Conservation (phyloP, 30 jellyfish, hydroid and myxozoan genomes). For the Aurelia sp. region DNA sequence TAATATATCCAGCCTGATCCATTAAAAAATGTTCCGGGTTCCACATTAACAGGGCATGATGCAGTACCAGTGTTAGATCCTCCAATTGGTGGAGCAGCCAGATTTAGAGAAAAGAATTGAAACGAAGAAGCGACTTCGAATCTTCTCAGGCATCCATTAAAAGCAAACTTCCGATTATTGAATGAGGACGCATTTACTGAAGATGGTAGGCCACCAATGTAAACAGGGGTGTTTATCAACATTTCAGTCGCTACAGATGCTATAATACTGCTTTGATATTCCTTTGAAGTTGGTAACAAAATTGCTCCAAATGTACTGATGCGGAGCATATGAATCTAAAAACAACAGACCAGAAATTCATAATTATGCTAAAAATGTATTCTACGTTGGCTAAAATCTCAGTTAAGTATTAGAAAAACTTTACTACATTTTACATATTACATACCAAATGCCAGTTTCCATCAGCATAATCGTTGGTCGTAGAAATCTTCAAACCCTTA, state of each 20-base stretch:
- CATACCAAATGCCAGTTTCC: slow-evolving; percentile 92
- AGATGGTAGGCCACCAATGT: slow-evolving; percentile 94
- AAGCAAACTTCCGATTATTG: slow-evolving; percentile 67
- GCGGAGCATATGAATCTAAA: slow-evolving; percentile 89
- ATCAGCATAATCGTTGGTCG: slow-evolving; percentile 76
- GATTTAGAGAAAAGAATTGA: slow-evolving; percentile 72
- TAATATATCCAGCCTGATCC: slow-evolving; percentile 82
- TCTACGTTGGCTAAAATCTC: too few species aligned
- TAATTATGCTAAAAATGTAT: too few species aligned
- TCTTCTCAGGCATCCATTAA: slow-evolving; percentile 88
- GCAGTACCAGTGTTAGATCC: slow-evolving; percentile 87
- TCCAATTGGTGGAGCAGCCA: slow-evolving; percentile 82
- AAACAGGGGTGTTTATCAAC: slow-evolving; percentile 72
- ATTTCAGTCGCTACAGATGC: slow-evolving; percentile 43
- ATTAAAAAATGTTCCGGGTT: slow-evolving; percentile 88
- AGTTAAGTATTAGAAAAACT: too few species aligned
- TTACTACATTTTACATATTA: neutral
- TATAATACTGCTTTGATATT: slow-evolving; percentile 73
- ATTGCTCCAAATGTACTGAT: slow-evolving; percentile 88
- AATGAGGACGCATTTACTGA: slow-evolving; percentile 67
- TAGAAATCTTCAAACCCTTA: slow-evolving; percentile 36
- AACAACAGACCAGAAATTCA: neutral
- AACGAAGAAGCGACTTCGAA: slow-evolving; percentile 95
- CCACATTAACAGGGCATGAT: slow-evolving; percentile 85
- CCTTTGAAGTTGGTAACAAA: slow-evolving; percentile 90